Evolutionary conservation across 2,888 invertebrate species (phyloP).

Genomic region (Gandaritis pyraliata): DNA sequence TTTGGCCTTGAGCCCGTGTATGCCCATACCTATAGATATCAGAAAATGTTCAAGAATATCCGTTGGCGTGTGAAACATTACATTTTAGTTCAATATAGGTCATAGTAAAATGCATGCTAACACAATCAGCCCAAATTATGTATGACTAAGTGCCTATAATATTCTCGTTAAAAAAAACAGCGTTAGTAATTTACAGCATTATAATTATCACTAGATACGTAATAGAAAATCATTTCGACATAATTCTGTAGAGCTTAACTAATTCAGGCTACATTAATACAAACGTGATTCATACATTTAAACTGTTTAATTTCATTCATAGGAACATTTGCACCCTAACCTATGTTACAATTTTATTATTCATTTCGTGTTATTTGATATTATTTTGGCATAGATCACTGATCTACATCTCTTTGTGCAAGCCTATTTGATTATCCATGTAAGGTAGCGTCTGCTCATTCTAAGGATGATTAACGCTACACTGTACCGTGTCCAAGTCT

Average conservation of each 20-base stretch:
- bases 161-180: constrained; percentile 16
- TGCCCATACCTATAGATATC: no score
- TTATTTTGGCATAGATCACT: not conserved
- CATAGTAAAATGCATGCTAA: no score
- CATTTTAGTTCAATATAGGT: no score
- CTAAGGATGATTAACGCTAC: no score
- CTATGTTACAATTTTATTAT: constrained; percentile 50
- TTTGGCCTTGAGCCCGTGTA: no score
- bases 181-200: constrained; percentile 35
- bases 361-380: constrained; percentile 11
- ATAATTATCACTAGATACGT: constrained; percentile 40
- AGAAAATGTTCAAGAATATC: no score
- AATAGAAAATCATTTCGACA: constrained; percentile 43
- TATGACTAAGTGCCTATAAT: no score
- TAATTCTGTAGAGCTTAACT: constrained; percentile 34
- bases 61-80: no score
- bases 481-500: no score
- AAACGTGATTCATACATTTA: constrained; percentile 47
- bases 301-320: constrained; percentile 72
- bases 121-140: no score
- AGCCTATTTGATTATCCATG: no score
- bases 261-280: constrained; percentile 26
- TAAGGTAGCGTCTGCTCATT: no score
- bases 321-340: constrained; percentile 83
- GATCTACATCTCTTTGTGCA: not conserved